Evolutionary conservation across 1,140 invertebrate species (phyloP).

Genomic region (Octopus bimaculoides): DNA sequence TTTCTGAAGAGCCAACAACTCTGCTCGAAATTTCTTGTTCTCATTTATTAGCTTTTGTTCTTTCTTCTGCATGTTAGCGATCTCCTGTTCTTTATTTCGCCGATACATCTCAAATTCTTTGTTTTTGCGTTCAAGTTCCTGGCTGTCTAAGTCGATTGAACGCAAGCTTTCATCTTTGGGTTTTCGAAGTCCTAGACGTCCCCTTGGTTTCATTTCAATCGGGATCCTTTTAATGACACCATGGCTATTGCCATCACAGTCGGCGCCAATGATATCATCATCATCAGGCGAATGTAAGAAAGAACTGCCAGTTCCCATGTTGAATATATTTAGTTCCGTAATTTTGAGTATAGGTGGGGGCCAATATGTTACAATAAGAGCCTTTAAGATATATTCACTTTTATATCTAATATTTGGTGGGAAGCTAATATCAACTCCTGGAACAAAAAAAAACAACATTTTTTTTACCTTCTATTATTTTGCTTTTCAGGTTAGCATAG

Average conservation of each 20-base stretch:
- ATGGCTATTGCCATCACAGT: slow-evolving; percentile 46
- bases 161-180: slow-evolving; percentile 51
- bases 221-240: slow-evolving; percentile 55
- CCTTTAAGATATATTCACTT: not conserved
- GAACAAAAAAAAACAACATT: not conserved
- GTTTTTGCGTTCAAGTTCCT: slow-evolving; percentile 51
- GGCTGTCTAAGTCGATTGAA: slow-evolving; percentile 55
- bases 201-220: slow-evolving; percentile 54
- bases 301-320: slow-evolving; percentile 51
- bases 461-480: not conserved
- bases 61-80: slow-evolving; percentile 53
- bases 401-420: not conserved
- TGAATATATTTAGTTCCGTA: slow-evolving; percentile 10
- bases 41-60: slow-evolving; percentile 52
- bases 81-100: slow-evolving; percentile 55
- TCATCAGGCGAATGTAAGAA: slow-evolving; percentile 49
- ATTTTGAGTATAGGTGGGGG: not conserved
- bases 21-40: slow-evolving; percentile 52
- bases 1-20: slow-evolving; percentile 54
- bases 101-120: slow-evolving; percentile 57
- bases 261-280: slow-evolving; percentile 51
- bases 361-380: not conserved
- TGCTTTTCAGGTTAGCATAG: not conserved
- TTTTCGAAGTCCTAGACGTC: slow-evolving; percentile 48
- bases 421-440: not conserved